These are phyloP conservation scores for Encarsia formosa DNA, from an alignment of 2,888 invertebrate species.

Conservation along the genomic window DNA sequence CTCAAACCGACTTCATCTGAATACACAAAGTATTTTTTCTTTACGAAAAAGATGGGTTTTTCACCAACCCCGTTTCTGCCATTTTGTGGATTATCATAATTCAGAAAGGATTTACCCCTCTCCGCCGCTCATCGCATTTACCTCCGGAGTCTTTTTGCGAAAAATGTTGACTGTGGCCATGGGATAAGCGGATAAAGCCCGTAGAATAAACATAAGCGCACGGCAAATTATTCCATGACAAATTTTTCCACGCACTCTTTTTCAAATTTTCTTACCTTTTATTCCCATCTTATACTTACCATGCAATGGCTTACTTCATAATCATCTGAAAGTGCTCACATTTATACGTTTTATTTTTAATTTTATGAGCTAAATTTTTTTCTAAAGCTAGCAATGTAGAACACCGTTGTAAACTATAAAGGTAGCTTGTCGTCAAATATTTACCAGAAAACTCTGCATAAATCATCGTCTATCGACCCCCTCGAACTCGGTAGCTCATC, in stretches of 20 bases:
- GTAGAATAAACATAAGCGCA: constrained; percentile 25
- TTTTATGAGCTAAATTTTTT: no score
- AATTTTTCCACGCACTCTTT: constrained; percentile 1
- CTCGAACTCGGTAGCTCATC: no score
- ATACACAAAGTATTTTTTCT: no score
- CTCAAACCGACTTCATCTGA: no score
- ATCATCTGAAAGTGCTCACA: no score
- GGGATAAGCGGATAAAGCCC: constrained; percentile 24
- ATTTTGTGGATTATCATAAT: constrained; percentile 27
- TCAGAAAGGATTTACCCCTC: constrained; percentile 22
- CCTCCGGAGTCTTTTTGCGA: constrained; percentile 7
- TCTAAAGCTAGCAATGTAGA: no score
- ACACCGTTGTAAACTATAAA: no score
- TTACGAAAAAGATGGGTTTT: no score
- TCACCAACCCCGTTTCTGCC: constrained; percentile 23
- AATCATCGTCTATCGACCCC: no score
- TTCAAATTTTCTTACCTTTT: neutral
- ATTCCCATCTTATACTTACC: neutral
- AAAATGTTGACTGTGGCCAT: constrained; percentile 3
- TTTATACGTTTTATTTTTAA: no score
- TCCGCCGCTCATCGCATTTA: constrained; percentile 4
- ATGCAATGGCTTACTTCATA: neutral
- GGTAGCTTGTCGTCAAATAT: no score
- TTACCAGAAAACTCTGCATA: no score
- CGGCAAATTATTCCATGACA: constrained; percentile 21